Conservation (phyloP, 1,140 invertebrate genomes). For the Lasioglossum albipes region DNA sequence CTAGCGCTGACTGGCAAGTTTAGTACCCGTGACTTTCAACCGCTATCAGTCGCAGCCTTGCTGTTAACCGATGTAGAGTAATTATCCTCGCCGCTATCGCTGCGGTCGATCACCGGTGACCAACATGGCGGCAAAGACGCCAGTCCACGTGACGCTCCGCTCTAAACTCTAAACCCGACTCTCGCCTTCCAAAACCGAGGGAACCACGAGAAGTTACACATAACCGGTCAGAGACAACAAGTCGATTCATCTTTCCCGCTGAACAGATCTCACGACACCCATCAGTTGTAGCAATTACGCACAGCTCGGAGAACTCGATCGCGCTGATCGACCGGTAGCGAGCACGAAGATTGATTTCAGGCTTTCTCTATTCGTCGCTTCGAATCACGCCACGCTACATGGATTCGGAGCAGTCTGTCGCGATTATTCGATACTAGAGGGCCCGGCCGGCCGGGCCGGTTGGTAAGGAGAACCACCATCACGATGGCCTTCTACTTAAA, state of each 20-base stretch:
- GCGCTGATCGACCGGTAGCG: neutral
- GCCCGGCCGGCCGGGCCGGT: neutral
- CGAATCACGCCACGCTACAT: neutral
- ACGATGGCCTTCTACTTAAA: constrained; percentile 52
- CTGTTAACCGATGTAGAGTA: neutral
- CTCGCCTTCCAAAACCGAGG: neutral
- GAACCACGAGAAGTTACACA: neutral
- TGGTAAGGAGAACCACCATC: constrained; percentile 18
- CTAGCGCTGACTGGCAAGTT: neutral
- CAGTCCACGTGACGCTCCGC: no score
- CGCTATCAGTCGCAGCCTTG: neutral
- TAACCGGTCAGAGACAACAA: neutral
- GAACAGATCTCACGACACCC: neutral
- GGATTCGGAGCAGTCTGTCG: neutral
- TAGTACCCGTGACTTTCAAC: neutral
- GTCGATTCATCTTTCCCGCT: neutral
- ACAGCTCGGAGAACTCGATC: neutral
- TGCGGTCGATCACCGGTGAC: neutral
- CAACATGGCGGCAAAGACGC: neutral
- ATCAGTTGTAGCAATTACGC: neutral
- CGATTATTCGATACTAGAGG: neutral
- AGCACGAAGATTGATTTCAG: neutral
- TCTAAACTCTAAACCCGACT: no score
- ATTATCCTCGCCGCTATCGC: neutral
- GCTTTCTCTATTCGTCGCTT: neutral